phyloP scores from a whole-genome alignment of 2,888 invertebrate species.

The Iphiclides podalirius region DNA sequence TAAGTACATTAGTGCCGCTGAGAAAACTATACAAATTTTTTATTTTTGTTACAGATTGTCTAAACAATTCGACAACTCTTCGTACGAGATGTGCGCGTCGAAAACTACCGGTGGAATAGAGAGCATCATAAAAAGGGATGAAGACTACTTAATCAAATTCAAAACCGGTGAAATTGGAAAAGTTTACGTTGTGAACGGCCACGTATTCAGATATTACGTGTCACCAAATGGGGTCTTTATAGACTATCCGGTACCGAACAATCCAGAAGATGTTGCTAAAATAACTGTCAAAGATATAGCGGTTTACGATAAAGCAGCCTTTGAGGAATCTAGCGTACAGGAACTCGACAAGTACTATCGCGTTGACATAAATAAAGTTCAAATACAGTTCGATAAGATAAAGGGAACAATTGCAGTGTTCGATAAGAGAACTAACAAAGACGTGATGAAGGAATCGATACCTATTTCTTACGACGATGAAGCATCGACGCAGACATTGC shows the following conservation, averaged over 20 bases:
- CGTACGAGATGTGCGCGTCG: neutral
- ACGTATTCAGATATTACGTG: slow-evolving; percentile 66
- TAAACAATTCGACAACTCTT: too few relatives aligned
- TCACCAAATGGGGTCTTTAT: slow-evolving; percentile 54
- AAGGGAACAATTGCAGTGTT: slow-evolving; percentile 50
- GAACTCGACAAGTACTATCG: slow-evolving; percentile 40
- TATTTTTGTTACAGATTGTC: too few relatives aligned
- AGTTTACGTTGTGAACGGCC: slow-evolving; percentile 57
- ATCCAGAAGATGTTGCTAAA: slow-evolving; percentile 53
- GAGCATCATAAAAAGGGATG: slow-evolving; percentile 46
- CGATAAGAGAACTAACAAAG: slow-evolving; percentile 52
- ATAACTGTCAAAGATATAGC: slow-evolving; percentile 50
- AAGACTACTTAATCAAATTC: slow-evolving; percentile 49
- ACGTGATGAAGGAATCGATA: slow-evolving; percentile 49
- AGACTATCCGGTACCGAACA: slow-evolving; percentile 58
- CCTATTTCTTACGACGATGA: slow-evolving; percentile 48
- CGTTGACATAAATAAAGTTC: slow-evolving; percentile 52
- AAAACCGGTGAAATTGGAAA: slow-evolving; percentile 50
- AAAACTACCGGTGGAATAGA: slow-evolving; percentile 40
- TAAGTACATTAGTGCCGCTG: too few relatives aligned
- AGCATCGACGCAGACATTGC: slow-evolving; percentile 47
- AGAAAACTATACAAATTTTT: too few relatives aligned
- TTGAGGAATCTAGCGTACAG: slow-evolving; percentile 46
- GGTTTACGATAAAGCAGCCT: slow-evolving; percentile 52
- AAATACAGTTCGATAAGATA: slow-evolving; percentile 54